A percentile compares a stretch with the other conserved stretches of the same genome.
Conservation (phyloP, 1,140 invertebrate genomes). For the Centruroides vittatus region DNA sequence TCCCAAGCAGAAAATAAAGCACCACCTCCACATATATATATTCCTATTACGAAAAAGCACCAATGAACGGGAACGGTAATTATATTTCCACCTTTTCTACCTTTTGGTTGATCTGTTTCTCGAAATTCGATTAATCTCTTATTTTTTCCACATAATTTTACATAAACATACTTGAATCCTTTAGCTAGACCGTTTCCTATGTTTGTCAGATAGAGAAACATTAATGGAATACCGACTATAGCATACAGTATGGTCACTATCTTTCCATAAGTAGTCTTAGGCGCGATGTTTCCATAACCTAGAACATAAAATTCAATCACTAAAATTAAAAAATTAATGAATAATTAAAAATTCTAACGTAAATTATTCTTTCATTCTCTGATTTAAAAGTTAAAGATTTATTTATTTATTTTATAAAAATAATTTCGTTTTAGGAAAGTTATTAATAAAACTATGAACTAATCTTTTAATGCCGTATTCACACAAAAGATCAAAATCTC, state of each 20-base stretch:
- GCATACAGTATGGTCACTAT: conserved; percentile 76
- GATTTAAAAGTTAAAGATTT: no score
- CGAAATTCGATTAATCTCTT: background rate
- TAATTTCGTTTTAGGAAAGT: no score
- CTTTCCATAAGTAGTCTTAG: conserved; percentile 57
- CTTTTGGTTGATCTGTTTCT: no score
- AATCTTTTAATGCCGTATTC: no score
- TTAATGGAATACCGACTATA: conserved; percentile 61
- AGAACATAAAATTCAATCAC: conserved; percentile 17
- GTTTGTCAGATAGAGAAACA: conserved; percentile 72
- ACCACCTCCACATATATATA: conserved; percentile 24
- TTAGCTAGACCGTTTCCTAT: conserved; percentile 61
- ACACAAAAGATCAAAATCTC: no score
- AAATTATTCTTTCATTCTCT: no score
- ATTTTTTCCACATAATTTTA: background rate
- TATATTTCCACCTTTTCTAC: no score
- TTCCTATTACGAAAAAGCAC: conserved; percentile 14
- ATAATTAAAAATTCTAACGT: no score
- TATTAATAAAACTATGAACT: no score
- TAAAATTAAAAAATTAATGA: no score
- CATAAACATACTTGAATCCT: conserved; percentile 51
- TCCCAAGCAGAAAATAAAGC: conserved; percentile 29
- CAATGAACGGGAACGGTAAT: conserved; percentile 16
- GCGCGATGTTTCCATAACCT: conserved; percentile 64
- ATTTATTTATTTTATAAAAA: no score